phyloP scores from a whole-genome alignment of 2,797 vertebrate genomes.

The Lacerta viridis region DNA sequence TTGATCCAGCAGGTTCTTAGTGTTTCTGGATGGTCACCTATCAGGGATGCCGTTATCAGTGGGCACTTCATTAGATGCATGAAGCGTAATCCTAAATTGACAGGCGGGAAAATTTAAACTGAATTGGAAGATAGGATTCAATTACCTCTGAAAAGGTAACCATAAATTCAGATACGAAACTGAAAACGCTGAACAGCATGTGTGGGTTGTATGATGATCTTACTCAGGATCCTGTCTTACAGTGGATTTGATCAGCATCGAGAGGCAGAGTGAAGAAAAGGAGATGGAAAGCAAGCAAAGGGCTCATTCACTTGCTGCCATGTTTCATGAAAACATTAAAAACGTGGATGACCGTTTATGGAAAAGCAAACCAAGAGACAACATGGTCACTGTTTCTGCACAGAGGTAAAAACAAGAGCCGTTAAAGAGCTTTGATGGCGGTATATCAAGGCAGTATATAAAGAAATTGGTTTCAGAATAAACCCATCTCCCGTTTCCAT shows the following conservation, averaged over 20 bases:
- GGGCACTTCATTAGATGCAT: too few relatives aligned
- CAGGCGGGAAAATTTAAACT: too few relatives aligned
- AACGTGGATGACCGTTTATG: constrained; percentile 89
- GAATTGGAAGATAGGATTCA: too few relatives aligned
- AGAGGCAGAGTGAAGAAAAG: constrained; percentile 86
- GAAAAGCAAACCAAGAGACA: constrained; percentile 77
- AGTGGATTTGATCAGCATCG: constrained; percentile 94
- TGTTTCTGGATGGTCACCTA: too few relatives aligned
- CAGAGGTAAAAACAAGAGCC: constrained; percentile 70
- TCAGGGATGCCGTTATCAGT: too few relatives aligned
- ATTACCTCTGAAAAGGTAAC: too few relatives aligned
- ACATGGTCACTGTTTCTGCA: not conserved
- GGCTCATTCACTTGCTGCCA: constrained; percentile 81
- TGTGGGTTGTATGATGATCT: not conserved
- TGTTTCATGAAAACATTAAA: constrained; percentile 88
- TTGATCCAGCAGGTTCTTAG: too few relatives aligned
- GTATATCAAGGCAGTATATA: not conserved
- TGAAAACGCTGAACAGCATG: not conserved
- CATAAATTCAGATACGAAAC: not conserved
- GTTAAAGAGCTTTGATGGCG: not conserved
- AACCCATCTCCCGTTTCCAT: not conserved
- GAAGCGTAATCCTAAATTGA: too few relatives aligned
- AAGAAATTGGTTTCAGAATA: not conserved
- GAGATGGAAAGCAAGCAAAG: constrained; percentile 87
- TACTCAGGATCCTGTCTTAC: constrained; percentile 57